Evolutionary conservation across 2,888 invertebrate genomes (phyloP), one percentile per base, ranked within the genome.

Genomic region (Stictocephala bisonia): DNA sequence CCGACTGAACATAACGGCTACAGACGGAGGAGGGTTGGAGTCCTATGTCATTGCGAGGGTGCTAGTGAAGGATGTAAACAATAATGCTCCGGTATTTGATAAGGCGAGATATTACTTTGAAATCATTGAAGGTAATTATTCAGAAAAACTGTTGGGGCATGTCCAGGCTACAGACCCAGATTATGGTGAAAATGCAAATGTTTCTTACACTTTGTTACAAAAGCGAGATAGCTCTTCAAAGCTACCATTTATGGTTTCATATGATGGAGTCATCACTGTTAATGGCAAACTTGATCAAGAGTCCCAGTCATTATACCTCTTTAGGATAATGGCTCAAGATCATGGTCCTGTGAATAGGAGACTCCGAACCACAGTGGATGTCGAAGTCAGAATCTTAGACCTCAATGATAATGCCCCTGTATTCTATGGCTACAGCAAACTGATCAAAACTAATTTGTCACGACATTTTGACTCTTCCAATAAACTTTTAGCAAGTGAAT

Each of bases 81-180:
- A 95, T 79, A 94, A 95, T 82, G 89, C 91, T 3, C 95, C 95
- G 0, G 89, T 91, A 76, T 95, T 95, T 77, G 90, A 90, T 78
- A 92, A 93, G 78, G 89, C 93, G 0, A 93, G 91, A 90, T 95
- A 95, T 81, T 91, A 88, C 66, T 95, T 95, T 78, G 91, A 93
- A 80, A 88, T 93, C 0, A 88, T 91, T 67, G 96, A 96, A 85
- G 93, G 94, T 0, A 86, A 88, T 24, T 94, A 94, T 81, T 87
- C 89, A 0, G 86, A 89, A 77, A 88, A 88, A 76, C 88, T 91
- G 2, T 84, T 96, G 44, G 95, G 95, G 0, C 90, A 88, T 80
- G 89, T 95, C 7, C 88, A 90, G 76, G 95, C 95, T 0, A 88
- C 88, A 1, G 95, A 96, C 82, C 88, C 89, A 50, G 95, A 96